A percentile compares a stretch with the other conserved stretches of the same genome.
These are phyloP conservation scores for Brachypalpus laphriformis DNA, from an alignment of 2,888 invertebrate genomes.

Conservation along the genomic window DNA sequence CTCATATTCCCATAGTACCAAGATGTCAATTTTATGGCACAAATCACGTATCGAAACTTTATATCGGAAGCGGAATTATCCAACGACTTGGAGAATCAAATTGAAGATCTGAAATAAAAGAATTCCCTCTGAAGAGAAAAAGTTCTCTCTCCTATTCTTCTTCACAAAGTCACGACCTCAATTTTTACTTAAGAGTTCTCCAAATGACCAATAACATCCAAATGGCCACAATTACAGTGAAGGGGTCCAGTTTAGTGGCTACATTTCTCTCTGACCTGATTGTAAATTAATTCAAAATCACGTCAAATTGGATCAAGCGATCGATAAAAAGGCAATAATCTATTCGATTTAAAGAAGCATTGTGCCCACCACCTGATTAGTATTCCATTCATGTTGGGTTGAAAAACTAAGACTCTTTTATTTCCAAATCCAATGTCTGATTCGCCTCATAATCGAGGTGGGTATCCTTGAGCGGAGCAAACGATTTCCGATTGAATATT, in stretches of 20 bases:
- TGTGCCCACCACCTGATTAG: background rate
- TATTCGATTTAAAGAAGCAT: background rate
- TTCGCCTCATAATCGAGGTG: conserved; percentile 1
- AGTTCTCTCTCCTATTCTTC: no score
- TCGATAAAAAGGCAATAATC: background rate
- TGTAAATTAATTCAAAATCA: conserved; percentile 1
- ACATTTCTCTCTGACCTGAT: background rate
- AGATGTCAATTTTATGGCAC: no score
- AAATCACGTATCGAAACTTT: no score
- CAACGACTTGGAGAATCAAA: no score
- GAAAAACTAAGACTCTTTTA: background rate
- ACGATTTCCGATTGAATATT: background rate
- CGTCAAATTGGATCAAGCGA: background rate
- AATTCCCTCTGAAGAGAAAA: no score
- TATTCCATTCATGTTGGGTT: background rate
- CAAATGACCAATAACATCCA: background rate
- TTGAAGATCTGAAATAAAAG: no score
- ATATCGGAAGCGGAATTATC: no score
- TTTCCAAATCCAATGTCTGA: background rate
- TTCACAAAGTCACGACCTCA: background rate
- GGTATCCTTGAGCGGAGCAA: background rate
- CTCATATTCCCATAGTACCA: no score
- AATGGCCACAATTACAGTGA: background rate
- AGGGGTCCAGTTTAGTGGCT: background rate
- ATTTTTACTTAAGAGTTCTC: background rate